Base-by-base conservation (phyloP, 1,140 invertebrate genomes). In the Trinorchestia longiramus region DNA sequence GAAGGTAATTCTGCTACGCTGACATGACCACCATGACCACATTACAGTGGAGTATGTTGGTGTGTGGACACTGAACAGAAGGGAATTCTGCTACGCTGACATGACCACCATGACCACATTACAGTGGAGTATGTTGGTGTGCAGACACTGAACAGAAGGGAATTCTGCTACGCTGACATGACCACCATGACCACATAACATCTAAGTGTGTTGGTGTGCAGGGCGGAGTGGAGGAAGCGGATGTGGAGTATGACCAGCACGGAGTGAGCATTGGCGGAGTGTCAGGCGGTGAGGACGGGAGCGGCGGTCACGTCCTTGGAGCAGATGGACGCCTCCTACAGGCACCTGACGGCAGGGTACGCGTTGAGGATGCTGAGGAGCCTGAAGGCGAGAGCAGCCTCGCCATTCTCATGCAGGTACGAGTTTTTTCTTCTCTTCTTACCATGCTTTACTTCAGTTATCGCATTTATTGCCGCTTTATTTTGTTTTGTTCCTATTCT, bases 351-450 rank as follows among this genome's bases (percentile, higher is more conserved):
- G 95, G 96, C 62, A 0, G 62, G 57, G 62, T 96, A 95, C n/a
- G 57, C 96, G 44, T 96, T 23, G 96, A 96, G 95, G n/a, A 87
- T 42, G 95, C 87, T 11, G 96, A 42, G 57, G 88, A 94, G 36
- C 53, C 95, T 23, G 96, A 96, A 43, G 57, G 47, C 43, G 96
- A 96, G 95, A 96, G 88, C 95, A 96, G 96, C 88, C 95, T 96
- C 90, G 47, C 96, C 95, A 96, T 96, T 43, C 95, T 96, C 36
- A 96, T 96, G 62, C 96, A 96, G 62, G 96, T 94, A 28, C 41
- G 88, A 42, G 88, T 0, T 41, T 36, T 8, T 47, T 94, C 36
- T 94, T 6, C 43, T 94, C 43, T 94, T 45, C 44, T 43, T 45
- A 90, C 28, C 11, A 87, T 87, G 4, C 40, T 87, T n/a, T 87